phyloP scores from a whole-genome alignment of 2,113 vertebrate species.

The Sylvilagus bachmani region DNA sequence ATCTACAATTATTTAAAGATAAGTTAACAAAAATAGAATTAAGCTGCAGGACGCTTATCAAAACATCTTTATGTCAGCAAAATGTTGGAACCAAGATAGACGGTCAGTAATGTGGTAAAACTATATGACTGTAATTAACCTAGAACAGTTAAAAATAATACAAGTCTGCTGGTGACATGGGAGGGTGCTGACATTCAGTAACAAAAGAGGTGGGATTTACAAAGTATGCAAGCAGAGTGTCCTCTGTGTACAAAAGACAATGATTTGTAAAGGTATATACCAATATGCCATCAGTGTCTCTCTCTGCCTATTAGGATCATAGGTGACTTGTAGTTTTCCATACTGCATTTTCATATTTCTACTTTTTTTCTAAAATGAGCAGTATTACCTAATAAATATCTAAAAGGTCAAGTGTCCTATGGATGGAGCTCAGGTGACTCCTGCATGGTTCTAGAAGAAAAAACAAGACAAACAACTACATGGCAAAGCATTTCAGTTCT shows the following conservation, averaged over 20 bases:
- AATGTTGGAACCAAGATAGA: conserved; percentile 5
- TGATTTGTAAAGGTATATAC: neutral
- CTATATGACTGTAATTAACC: neutral
- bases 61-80: conserved; percentile 52
- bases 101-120: neutral
- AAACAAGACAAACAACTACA: conserved; percentile 20
- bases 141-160: conserved; percentile 9
- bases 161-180: neutral
- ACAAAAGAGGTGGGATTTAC: neutral
- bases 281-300: neutral
- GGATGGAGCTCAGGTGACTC: neutral
- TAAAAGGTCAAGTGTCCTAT: neutral
- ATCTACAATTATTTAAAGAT: conserved; percentile 15
- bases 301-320: neutral
- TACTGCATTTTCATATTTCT: neutral
- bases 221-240: neutral
- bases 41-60: conserved; percentile 6
- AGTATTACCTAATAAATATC: neutral
- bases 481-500: neutral
- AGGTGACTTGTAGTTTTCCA: neutral
- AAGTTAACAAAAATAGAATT: conserved; percentile 15
- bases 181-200: neutral
- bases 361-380: neutral
- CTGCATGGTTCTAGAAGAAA: neutral
- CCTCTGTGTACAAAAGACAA: neutral